A percentile compares a stretch with the other conserved stretches of the same genome.
Evolutionary conservation across 2,797 vertebrate species (phyloP).

Genomic region (Siniperca obscura): DNA sequence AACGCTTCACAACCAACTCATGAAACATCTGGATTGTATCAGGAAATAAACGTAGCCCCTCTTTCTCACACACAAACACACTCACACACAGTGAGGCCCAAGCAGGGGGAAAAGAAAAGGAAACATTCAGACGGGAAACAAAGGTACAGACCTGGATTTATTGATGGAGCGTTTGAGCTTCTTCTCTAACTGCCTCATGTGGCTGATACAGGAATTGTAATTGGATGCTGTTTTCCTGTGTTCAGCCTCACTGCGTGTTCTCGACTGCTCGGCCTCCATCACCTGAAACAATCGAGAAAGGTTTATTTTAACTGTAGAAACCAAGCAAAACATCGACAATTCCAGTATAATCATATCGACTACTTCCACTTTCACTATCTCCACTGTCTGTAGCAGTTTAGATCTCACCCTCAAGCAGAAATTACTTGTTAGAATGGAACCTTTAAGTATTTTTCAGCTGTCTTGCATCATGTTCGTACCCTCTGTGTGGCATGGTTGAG

Average conservation of each 20-base stretch:
- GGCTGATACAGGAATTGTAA: constrained; percentile 91
- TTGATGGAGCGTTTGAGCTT: constrained; percentile 95
- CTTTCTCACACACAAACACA: constrained; percentile 27
- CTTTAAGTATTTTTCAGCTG: background rate
- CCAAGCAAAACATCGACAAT: background rate
- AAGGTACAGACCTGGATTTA: constrained; percentile 92
- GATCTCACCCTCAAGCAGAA: background rate
- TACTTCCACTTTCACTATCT: background rate
- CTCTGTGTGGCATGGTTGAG: constrained; percentile 97
- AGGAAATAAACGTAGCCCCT: constrained; percentile 43
- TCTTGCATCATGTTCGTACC: constrained; percentile 77
- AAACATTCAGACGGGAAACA: background rate
- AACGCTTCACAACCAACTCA: constrained; percentile 46
- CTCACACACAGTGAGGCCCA: constrained; percentile 30
- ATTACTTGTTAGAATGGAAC: background rate
- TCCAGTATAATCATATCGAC: background rate
- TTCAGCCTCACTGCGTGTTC: constrained; percentile 91
- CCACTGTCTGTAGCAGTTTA: background rate
- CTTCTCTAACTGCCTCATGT: constrained; percentile 97
- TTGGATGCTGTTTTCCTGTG: constrained; percentile 94
- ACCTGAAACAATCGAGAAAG: constrained; percentile 83
- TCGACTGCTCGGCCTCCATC: constrained; percentile 96
- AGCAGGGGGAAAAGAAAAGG: background rate
- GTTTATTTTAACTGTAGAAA: background rate
- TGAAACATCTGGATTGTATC: constrained; percentile 81